These are phyloP conservation scores for Hippopotamyrus pictus DNA, from an alignment of 2,797 vertebrate genomes.

Conservation along the genomic window DNA sequence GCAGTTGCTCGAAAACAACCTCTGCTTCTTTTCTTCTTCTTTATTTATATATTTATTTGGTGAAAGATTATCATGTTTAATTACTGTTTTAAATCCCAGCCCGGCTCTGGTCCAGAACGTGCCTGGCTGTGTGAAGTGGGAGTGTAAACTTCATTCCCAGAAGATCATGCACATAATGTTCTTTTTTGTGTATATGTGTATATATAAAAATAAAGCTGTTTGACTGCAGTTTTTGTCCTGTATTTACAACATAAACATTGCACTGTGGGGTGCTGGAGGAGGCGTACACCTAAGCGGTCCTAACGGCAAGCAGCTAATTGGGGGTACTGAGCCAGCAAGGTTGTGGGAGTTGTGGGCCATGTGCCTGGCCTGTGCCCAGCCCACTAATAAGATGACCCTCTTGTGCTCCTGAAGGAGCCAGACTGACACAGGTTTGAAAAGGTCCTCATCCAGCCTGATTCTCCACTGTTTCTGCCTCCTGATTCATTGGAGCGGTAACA, in stretches of 20 bases:
- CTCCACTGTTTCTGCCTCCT: background rate
- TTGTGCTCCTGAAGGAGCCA: background rate
- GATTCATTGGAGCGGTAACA: background rate
- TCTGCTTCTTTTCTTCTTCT: constrained; percentile 15
- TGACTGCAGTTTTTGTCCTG: background rate
- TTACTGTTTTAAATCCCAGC: constrained; percentile 4
- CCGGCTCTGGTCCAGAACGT: background rate
- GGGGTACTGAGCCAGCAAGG: background rate
- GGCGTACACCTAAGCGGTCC: background rate
- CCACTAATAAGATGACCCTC: background rate
- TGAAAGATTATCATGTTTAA: constrained; percentile 6
- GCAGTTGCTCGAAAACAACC: constrained; percentile 33
- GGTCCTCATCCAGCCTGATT: background rate
- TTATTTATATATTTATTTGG: background rate
- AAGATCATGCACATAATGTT: background rate
- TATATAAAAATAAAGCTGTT: constrained; percentile 9
- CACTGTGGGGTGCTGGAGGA: background rate
- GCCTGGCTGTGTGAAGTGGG: background rate
- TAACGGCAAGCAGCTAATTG: background rate
- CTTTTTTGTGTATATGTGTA: background rate
- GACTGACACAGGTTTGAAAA: background rate
- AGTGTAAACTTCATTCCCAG: background rate
- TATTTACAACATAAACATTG: background rate
- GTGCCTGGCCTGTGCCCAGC: background rate
- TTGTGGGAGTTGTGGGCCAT: background rate